Percentiles rank a stretch among this genome's conserved stretches.
These are phyloP conservation scores for Nesidiocoris tenuis DNA, from an alignment of 2,888 invertebrate species.

Conservation along the genomic window DNA sequence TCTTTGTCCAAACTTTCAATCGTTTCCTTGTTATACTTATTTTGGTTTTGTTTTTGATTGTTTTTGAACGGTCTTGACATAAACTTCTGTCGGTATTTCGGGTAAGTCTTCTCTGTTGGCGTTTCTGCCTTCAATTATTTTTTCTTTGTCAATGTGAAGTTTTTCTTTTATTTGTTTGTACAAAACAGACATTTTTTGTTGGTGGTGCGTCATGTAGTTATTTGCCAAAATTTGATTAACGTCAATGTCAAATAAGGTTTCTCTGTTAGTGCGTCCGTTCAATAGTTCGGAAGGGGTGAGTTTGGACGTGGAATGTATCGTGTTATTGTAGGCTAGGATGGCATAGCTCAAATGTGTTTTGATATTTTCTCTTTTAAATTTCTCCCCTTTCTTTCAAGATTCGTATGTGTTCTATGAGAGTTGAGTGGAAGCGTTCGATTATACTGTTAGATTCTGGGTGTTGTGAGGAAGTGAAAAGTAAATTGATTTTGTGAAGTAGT, in stretches of 20 bases:
- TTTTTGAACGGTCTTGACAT: conserved; percentile 10
- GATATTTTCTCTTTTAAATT: conserved; percentile 16
- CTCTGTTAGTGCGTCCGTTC: neutral
- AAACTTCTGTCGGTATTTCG: neutral
- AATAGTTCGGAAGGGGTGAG: too few relatives aligned
- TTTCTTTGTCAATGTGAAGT: neutral
- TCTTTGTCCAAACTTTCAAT: neutral
- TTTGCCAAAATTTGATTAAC: neutral
- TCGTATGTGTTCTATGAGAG: conserved; percentile 33
- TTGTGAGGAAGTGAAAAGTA: too few relatives aligned
- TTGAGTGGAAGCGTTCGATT: conserved; percentile 37
- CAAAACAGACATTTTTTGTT: neutral
- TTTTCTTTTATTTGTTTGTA: neutral
- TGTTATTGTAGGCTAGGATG: conserved; percentile 35
- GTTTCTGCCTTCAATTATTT: neutral
- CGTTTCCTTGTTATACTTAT: conserved; percentile 13
- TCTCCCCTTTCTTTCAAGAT: conserved; percentile 19
- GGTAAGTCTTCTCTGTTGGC: conserved; percentile 6
- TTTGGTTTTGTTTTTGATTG: conserved; percentile 20
- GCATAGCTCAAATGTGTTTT: conserved; percentile 18
- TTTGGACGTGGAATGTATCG: conserved; percentile 22
- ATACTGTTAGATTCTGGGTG: too few relatives aligned
- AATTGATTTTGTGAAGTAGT: conserved; percentile 25
- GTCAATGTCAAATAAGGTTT: conserved; percentile 8
- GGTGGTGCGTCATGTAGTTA: conserved; percentile 10